phyloP scores from a whole-genome alignment of 2,888 invertebrate species.

The Dioctria linearis region DNA sequence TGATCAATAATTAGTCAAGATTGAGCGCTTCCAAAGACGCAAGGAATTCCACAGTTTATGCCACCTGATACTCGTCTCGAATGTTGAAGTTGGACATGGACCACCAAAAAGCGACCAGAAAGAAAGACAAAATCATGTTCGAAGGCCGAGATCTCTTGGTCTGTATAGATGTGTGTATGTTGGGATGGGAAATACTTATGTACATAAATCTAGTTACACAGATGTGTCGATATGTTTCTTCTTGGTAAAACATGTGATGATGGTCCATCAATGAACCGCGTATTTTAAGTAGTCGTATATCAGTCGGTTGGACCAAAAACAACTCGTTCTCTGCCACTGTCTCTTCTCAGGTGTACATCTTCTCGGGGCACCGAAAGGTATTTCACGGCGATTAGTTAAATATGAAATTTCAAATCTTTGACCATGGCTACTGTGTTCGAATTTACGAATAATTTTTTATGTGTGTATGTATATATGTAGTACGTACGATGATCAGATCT shows the following conservation, averaged over 20 bases:
- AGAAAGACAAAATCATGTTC: background rate
- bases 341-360: constrained; percentile 28
- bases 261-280: constrained; percentile 1
- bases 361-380: constrained; percentile 10
- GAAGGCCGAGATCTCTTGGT: constrained; percentile 4
- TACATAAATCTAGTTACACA: constrained; percentile 14
- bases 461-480: no score
- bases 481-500: background rate
- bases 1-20: constrained; percentile 45
- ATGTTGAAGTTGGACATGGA: background rate
- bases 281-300: background rate
- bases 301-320: background rate
- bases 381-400: constrained; percentile 52
- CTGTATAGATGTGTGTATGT: no score
- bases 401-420: constrained; percentile 43
- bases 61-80: constrained; percentile 25
- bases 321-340: constrained; percentile 12
- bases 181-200: background rate
- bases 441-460: constrained; percentile 23
- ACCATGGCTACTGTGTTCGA: constrained; percentile 31
- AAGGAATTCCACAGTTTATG: constrained; percentile 31
- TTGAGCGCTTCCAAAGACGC: constrained; percentile 35
- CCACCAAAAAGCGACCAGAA: constrained; percentile 24
- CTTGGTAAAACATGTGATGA: constrained; percentile 1
- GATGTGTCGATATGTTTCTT: constrained; percentile 19